phyloP scores from a whole-genome alignment of 2,888 invertebrate species.

The Leucozona laternaria region DNA sequence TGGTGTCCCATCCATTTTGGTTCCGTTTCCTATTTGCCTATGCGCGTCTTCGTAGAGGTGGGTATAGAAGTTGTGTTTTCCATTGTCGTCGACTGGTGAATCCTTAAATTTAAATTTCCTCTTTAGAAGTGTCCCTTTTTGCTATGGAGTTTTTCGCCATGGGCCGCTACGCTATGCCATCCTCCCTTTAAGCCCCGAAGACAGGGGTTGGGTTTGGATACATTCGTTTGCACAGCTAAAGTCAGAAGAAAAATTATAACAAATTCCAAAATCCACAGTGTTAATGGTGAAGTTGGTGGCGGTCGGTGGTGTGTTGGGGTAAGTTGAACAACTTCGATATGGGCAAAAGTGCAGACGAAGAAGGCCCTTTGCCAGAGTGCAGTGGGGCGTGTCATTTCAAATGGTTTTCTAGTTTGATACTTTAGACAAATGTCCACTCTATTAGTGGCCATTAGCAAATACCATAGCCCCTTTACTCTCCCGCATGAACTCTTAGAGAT shows the following conservation, averaged over 20 bases:
- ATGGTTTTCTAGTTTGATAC: slow-evolving; percentile 64
- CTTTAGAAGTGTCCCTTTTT: slow-evolving; percentile 56
- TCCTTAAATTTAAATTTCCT: slow-evolving; percentile 59
- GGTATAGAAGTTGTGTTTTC: slow-evolving; percentile 18
- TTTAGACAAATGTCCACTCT: slow-evolving; percentile 64
- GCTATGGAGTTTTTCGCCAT: slow-evolving; percentile 31
- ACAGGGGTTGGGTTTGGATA: background rate
- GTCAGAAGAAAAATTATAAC: slow-evolving; percentile 69
- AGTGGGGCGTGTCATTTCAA: slow-evolving; percentile 63
- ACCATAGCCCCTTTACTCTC: slow-evolving; percentile 6
- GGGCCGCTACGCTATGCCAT: background rate
- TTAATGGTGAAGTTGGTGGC: slow-evolving; percentile 54
- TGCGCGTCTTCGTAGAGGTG: slow-evolving; percentile 27
- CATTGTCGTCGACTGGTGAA: slow-evolving; percentile 53
- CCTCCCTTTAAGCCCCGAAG: background rate
- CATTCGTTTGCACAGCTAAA: background rate
- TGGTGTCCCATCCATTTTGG: slow-evolving; percentile 51
- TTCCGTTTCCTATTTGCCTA: slow-evolving; percentile 43
- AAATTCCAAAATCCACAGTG: slow-evolving; percentile 68
- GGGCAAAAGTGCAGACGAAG: slow-evolving; percentile 50
- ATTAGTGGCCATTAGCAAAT: slow-evolving; percentile 58
- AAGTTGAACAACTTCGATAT: slow-evolving; percentile 61
- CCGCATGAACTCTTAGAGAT: background rate
- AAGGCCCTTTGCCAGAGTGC: slow-evolving; percentile 44
- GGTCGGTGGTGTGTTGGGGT: background rate